Base-by-base conservation (phyloP, 2,797 vertebrate genomes). In the Aphelocoma californica region DNA sequence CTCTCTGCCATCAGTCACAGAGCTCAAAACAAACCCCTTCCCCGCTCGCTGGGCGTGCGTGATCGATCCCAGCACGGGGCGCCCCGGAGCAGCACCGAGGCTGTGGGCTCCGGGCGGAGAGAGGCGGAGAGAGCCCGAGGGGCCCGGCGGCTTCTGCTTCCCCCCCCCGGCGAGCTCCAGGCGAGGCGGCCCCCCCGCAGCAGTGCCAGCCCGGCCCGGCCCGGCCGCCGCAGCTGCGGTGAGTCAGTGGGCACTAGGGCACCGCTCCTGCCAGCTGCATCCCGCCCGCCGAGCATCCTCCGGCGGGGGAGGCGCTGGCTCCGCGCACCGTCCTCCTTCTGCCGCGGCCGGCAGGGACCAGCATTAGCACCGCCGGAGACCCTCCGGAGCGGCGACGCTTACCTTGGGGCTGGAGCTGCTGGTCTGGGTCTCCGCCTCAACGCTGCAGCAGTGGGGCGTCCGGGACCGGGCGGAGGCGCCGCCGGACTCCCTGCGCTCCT, bases 361-460 rank as follows among this genome's bases (percentile, higher is more conserved):
- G 3, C 3, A 7, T 11, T 14, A 0, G 45, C 60, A 18, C 34
- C 26, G 18, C 34, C 6, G 23, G 36, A 42, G 14, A 12, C 23
- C 36, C 38, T 14, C 17, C 6, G 54, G 44, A 16, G 32, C 9
- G 20, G 38, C 31, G n/a, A 15, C 2, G 9, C 66, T 95, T 98
- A 99, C 99, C 99, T 98, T 98, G 93, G 98, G 96, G 96, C 98
- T 98, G 97, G 97, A 92, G 96, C 97, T 98, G 98, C 98, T 98
- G 91, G 98, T 99, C 97, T 99, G 99, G 67, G 99, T 99, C 98
- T 99, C 99, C 96, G 98, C 99, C 98, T 99, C 98, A 81, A 97
- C 98, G 97, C 98, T 98, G 97, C 98, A 97, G 97, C 97, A 97
- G 93, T 95, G 95, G 91, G 97, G 97, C 96, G 97, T 98, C 97